phyloP scores from a whole-genome alignment of 2,113 vertebrate genomes.

The Siniperca knerii region DNA sequence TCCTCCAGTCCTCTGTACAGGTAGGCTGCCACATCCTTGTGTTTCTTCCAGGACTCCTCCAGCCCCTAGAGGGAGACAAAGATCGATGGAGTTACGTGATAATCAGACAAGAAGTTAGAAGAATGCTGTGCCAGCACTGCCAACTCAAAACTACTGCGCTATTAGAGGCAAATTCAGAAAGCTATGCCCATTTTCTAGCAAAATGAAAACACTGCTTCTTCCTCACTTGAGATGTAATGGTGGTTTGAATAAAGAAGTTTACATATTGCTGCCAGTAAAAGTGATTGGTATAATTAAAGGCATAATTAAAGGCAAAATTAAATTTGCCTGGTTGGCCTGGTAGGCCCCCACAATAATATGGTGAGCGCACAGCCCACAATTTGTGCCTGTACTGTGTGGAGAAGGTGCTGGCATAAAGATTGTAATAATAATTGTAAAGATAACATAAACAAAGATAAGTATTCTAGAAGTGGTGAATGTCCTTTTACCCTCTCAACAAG shows the following conservation, averaged over 20 bases:
- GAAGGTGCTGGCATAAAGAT: background rate
- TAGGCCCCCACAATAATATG: background rate
- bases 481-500: conserved; percentile 88
- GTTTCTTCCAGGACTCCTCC: conserved; percentile 89
- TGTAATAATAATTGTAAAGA: background rate
- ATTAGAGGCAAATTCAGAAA: background rate
- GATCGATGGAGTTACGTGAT: background rate
- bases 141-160: background rate
- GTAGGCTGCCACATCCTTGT: conserved; percentile 83
- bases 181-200: background rate
- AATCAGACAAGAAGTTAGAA: background rate
- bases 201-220: background rate
- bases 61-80: conserved; percentile 87
- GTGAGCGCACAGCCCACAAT: background rate
- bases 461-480: background rate
- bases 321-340: no score
- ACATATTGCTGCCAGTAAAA: background rate
- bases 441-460: background rate
- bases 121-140: background rate
- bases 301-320: no score
- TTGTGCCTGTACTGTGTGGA: background rate
- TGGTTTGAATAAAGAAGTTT: background rate
- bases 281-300: background rate
- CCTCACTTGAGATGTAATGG: background rate
- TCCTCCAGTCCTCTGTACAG: conserved; percentile 87